Percentiles rank a stretch among this genome's conserved stretches.
Evolutionary conservation across 2,888 invertebrate genomes (phyloP).

Genomic region (Alloscopus bannaensis): DNA sequence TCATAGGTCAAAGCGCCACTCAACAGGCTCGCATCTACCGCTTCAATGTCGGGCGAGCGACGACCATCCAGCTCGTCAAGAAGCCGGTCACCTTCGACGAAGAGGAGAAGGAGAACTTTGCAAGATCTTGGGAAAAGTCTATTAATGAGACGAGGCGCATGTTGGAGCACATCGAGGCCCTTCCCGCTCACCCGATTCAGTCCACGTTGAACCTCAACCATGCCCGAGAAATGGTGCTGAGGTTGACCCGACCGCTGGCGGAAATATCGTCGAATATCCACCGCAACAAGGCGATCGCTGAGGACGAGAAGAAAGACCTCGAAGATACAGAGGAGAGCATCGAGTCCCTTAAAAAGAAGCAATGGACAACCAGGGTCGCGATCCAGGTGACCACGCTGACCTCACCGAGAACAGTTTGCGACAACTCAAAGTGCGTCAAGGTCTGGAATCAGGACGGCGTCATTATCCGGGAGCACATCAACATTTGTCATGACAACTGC

Average conservation of each 20-base stretch:
- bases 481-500: constrained; percentile 45
- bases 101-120: constrained; percentile 41
- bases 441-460: not conserved
- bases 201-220: constrained; percentile 58
- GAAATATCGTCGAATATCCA: constrained; percentile 51
- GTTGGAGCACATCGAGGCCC: constrained; percentile 26
- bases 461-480: constrained; percentile 15
- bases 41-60: constrained; percentile 33
- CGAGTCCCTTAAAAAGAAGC: not conserved
- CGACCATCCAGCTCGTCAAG: no score
- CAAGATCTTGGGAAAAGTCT: constrained; percentile 56
- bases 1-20: constrained; percentile 36
- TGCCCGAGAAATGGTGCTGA: constrained; percentile 49
- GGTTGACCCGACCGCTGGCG: constrained; percentile 42
- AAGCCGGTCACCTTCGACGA: constrained; percentile 40
- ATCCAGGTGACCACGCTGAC: not conserved
- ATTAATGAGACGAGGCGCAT: constrained; percentile 54
- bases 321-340: not conserved
- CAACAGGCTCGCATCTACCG: constrained; percentile 46
- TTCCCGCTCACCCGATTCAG: constrained; percentile 45
- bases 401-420: constrained; percentile 55
- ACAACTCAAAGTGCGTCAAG: constrained; percentile 6
- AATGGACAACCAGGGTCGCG: not conserved
- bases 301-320: constrained; percentile 17
- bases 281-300: constrained; percentile 18